Evolutionary conservation across 1,140 invertebrate genomes (phyloP), one percentile per base, ranked within the genome.

Genomic region (Danaus plexippus): DNA sequence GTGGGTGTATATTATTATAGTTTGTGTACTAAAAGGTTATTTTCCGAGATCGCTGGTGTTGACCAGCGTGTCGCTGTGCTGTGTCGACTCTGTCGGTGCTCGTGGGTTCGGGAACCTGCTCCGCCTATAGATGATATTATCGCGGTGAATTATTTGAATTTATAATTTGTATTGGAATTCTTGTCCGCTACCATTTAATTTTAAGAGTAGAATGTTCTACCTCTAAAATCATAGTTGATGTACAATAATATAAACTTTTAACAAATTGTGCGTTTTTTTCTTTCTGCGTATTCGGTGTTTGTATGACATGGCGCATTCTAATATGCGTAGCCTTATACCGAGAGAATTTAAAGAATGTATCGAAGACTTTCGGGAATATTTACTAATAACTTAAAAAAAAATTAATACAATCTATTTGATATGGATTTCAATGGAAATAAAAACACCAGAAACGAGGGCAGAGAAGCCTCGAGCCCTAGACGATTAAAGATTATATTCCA

Each of bases 191-290:
- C 58, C 58, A 48, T 60, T 60, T 60, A 55, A 44, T 51, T 63
- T 64, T 64, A 60, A 81, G 74, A 74, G 80, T 84, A 86, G 82
- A 79, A 81, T 81, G 80, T 82, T 84, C 82, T 86, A 86, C 82
- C 82, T 86, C 82, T 86, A 86, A 78, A 77, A 78, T 77, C 66
- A 85, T 86, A 86, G 79, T 86, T 82, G 82, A 82, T 86, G 80
- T 86, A 86, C 80, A 84, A 82, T 80, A 80, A 75, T 80, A 78
- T 80, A 85, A 83, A 82, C 80, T 78, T 83, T 85, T 84, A 82
- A 84, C 77, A 78, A 74, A 80, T 73, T 57, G 59, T 67, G 60
- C 61, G 32, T 66, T 79, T 77, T 72, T 71, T 41, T 55, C 15
- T 58, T 44, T 11, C 41, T 44, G 11, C 18, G 12, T 18, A 22